Evolutionary conservation across 2,797 vertebrate genomes (phyloP), one percentile per base, ranked within the genome.

Genomic region (Neomorphus geoffroyi): DNA sequence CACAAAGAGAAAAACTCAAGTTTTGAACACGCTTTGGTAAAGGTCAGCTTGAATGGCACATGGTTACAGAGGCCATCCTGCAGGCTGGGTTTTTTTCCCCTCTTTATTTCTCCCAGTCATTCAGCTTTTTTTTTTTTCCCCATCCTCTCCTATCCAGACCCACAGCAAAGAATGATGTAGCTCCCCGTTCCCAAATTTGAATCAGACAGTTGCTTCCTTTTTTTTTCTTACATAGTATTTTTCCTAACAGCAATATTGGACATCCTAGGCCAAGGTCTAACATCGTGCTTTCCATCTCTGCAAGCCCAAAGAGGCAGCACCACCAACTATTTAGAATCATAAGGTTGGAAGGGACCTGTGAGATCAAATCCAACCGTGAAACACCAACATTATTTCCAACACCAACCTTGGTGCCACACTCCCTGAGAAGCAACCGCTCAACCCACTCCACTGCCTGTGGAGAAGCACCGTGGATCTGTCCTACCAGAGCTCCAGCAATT

Each of bases 21-120:
- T 92, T 93, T 97, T 96, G 96, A 95, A 94, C 78, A 84, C 48
- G 41, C 39, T 83, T 92, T 30, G 18, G 77, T 71, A 95, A 97
- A 97, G 92, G 96, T 94, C 95, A 96, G 78, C 41, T 35, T 80
- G 94, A 96, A 91, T 24, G 65, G 81, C 78, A 85, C 30, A n/a
- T 7, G 90, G 71, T 61, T 89, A 75, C 78, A 87, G 96, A 92
- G 90, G 92, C 87, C 86, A 83, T 11, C 32, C 27, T 43, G 79
- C 43, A 6, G 64, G 64, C 69, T 77, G 39, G 39, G n/a, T n/a
- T 39, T 86, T 56, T 17, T 67, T 90, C 92, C 51, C 74, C 80
- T 81, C 51, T 88, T 94, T 94, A 41, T 86, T 84, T 92, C 80
- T 83, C 22, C 18, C 32, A 77, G 26, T 30, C 64, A 57, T 80